These are phyloP conservation scores for Dromas ardeola DNA, from an alignment of 2,113 vertebrate genomes.

Conservation along the genomic window DNA sequence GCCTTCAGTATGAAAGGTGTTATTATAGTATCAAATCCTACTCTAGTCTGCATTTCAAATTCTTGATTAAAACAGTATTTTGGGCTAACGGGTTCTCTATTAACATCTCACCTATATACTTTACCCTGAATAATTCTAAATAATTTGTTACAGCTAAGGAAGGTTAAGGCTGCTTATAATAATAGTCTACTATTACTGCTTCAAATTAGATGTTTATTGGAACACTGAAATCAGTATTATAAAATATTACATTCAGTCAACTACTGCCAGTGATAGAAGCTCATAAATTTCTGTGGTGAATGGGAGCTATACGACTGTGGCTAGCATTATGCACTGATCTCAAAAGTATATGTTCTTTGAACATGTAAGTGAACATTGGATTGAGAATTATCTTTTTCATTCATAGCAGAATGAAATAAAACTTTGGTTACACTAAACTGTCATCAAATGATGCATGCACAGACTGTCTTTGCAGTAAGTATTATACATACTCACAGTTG, in stretches of 20 bases:
- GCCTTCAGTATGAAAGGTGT: constrained; percentile 26
- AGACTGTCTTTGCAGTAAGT: background rate
- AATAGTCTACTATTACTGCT: background rate
- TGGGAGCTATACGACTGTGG: background rate
- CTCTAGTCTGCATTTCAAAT: constrained; percentile 30
- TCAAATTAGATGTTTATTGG: constrained; percentile 17
- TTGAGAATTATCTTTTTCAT: background rate
- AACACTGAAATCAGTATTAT: background rate
- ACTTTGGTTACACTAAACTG: background rate
- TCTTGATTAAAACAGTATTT: constrained; percentile 47
- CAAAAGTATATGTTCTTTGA: background rate
- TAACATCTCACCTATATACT: constrained; percentile 47
- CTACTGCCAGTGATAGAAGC: background rate
- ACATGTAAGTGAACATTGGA: background rate
- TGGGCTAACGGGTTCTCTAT: background rate
- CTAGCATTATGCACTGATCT: background rate
- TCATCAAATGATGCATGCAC: no score
- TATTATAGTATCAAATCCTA: constrained; percentile 48
- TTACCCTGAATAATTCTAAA: constrained; percentile 18
- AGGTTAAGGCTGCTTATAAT: constrained; percentile 11
- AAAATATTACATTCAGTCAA: background rate
- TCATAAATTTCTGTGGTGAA: background rate
- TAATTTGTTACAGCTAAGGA: constrained; percentile 7
- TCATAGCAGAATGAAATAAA: background rate
- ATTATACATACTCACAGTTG: background rate